Base-by-base conservation (phyloP, 2,113 vertebrate genomes). In the Halichoerus grypus region DNA sequence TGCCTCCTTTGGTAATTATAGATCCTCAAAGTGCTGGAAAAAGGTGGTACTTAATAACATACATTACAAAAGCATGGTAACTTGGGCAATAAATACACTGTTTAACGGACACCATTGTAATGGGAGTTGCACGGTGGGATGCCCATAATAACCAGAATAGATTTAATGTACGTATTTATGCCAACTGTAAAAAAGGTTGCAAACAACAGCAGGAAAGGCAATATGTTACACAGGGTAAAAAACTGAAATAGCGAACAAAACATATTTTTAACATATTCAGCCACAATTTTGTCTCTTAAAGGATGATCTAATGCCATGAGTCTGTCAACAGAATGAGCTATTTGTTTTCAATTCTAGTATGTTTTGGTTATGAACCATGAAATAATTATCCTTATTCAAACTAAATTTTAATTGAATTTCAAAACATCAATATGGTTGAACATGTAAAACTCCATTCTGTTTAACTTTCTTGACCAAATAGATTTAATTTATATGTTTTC, bases 401-500 rank as follows among this genome's bases (percentile, higher is more conserved):
- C 86, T 1, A 19, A 55, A 97, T 92, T 97, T 97, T 97, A 98
- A 98, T 96, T 97, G 42, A 95, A 97, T 98, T 98, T 92, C 53
- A 82, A 98, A 97, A 96, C 11, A 97, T 84, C 59, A 72, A 1
- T 72, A 61, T 83, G 59, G 49, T 59, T 39, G 55, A 88, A 36
- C 49, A 51, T 92, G 51, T 97, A 96, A 94, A 61, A 92, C 59
- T 6, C 81, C 74, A 85, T 94, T 21, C 15, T 98, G 83, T 97
- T 97, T 96, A 98, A 97, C 81, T 94, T 97, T 97, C 90, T 94
- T 98, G 51, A 97, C 15, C 97, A 98, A 97, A 94, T 74, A 97
- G 18, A 96, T 94, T 97, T 83, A 83, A 98, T 89, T 83, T 33
- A 49, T 69, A 24, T 26, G 5, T 8, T 65, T 88, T 53, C 49